Evolutionary conservation across 2,888 invertebrate genomes (phyloP).

Genomic region (Caenorhabditis sp.): DNA sequence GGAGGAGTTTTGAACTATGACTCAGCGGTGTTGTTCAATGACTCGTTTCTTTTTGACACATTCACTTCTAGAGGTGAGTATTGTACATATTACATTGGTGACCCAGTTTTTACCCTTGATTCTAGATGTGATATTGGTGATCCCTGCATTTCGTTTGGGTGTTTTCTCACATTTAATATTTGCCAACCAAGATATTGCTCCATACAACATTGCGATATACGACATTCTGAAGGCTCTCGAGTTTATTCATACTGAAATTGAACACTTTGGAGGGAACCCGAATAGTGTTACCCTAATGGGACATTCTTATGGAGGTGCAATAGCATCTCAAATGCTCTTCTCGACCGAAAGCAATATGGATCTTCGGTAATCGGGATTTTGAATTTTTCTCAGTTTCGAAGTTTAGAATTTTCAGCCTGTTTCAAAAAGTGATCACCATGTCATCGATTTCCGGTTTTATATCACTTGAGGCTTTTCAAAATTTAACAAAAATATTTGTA

Average conservation of each 20-base stretch:
- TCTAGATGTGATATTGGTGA: slow-evolving; percentile 22
- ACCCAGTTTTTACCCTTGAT: no score
- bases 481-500: slow-evolving; percentile 17
- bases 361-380: slow-evolving; percentile 7
- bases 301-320: slow-evolving; percentile 41
- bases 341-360: slow-evolving; percentile 18
- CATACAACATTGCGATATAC: slow-evolving; percentile 54
- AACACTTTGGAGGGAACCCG: slow-evolving; percentile 37
- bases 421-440: slow-evolving; percentile 34
- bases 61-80: slow-evolving; percentile 24
- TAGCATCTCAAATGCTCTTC: slow-evolving; percentile 15
- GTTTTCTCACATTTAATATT: slow-evolving; percentile 46
- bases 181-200: slow-evolving; percentile 44
- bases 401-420: slow-evolving; percentile 22
- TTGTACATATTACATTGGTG: no score
- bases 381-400: background rate
- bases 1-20: slow-evolving; percentile 63
- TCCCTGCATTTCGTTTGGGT: slow-evolving; percentile 58
- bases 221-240: slow-evolving; percentile 37
- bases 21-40: slow-evolving; percentile 65
- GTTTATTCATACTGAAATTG: slow-evolving; percentile 32
- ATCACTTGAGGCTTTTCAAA: background rate
- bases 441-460: slow-evolving; percentile 11
- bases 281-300: slow-evolving; percentile 38
- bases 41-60: slow-evolving; percentile 41